A percentile compares a stretch with the other conserved stretches of the same genome.
Conservation (phyloP, 2,113 vertebrate species). For the Phalacrocorax pelagicus region DNA sequence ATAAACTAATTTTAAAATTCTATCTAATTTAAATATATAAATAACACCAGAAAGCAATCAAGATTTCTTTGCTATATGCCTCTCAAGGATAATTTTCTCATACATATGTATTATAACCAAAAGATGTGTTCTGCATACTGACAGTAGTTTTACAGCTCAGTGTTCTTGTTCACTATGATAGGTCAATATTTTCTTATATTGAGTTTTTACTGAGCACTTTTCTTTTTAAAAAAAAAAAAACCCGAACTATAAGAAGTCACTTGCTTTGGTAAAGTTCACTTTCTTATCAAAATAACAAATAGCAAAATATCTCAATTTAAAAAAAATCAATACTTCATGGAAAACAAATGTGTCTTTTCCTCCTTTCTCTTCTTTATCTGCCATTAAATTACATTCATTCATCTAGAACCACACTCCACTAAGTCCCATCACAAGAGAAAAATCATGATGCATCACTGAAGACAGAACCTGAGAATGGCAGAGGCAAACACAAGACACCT, state of each 20-base stretch:
- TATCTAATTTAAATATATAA: slow-evolving; percentile 28
- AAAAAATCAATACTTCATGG: neutral
- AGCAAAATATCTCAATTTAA: neutral
- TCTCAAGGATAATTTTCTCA: slow-evolving; percentile 21
- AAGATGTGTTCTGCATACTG: neutral
- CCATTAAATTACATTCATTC: neutral
- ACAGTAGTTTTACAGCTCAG: neutral
- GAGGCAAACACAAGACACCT: neutral
- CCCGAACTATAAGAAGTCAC: neutral
- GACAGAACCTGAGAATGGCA: neutral
- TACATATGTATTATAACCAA: slow-evolving; percentile 8
- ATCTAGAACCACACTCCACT: neutral
- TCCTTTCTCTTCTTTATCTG: slow-evolving; percentile 12
- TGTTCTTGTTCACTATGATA: neutral
- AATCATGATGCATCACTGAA: neutral
- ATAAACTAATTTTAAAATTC: slow-evolving; percentile 11
- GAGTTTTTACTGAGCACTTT: neutral
- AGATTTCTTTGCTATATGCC: neutral
- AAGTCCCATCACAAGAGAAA: neutral
- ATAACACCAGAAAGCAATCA: slow-evolving; percentile 42
- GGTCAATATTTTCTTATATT: neutral
- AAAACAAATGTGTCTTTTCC: neutral
- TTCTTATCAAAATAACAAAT: neutral
- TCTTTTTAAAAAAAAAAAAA: too few species aligned
- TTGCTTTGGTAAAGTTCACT: neutral